phyloP scores from a whole-genome alignment of 2,888 invertebrate genomes.

The Sycophila texana region DNA sequence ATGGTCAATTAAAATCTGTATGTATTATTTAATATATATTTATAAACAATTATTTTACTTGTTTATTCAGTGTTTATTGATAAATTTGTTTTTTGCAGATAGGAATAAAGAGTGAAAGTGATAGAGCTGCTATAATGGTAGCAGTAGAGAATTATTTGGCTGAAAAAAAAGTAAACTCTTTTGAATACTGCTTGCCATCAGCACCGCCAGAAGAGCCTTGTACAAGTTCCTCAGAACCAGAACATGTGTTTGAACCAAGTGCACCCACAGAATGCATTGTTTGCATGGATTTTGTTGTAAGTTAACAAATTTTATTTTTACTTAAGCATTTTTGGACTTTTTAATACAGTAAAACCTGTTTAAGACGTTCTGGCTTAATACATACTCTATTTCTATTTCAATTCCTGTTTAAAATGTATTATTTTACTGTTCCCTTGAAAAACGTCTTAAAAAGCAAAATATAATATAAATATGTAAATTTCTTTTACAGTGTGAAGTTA shows the following conservation, averaged over 20 bases:
- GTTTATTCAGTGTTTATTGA: background rate
- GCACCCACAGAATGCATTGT: slow-evolving; percentile 86
- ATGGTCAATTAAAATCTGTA: slow-evolving; percentile 78
- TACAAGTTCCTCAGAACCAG: slow-evolving; percentile 64
- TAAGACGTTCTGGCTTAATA: too few relatives aligned
- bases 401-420: too few relatives aligned
- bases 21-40: slow-evolving; percentile 37
- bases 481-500: slow-evolving; percentile 82
- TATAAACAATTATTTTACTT: slow-evolving; percentile 10
- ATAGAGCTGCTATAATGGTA: slow-evolving; percentile 80
- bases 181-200: slow-evolving; percentile 64
- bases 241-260: slow-evolving; percentile 59
- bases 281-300: slow-evolving; percentile 86
- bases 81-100: slow-evolving; percentile 62
- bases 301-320: slow-evolving; percentile 58
- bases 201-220: slow-evolving; percentile 69
- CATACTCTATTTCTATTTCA: too few relatives aligned
- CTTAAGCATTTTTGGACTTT: too few relatives aligned
- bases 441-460: too few relatives aligned
- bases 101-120: slow-evolving; percentile 73
- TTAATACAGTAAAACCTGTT: too few relatives aligned
- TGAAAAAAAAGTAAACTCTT: slow-evolving; percentile 67
- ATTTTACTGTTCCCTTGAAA: too few relatives aligned
- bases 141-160: slow-evolving; percentile 80
- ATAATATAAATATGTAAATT: slow-evolving; percentile 43